Percentiles rank a stretch among this genome's conserved stretches.
Conservation (phyloP, 2,797 vertebrate species). For the Diceros bicornis region DNA sequence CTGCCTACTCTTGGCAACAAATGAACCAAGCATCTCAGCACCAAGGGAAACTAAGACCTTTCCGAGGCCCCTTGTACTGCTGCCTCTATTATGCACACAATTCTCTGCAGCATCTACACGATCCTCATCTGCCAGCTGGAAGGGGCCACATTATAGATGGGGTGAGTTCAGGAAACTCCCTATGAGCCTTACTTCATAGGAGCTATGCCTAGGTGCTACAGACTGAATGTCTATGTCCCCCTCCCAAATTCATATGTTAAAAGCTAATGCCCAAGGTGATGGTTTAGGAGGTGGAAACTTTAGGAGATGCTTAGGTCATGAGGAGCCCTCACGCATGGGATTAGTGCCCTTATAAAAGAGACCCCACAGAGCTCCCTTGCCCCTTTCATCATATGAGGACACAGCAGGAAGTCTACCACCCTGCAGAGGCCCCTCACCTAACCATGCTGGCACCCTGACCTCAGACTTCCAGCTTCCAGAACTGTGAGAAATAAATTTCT, state of each 20-base stretch:
- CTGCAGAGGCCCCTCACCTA: neutral
- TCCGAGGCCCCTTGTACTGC: neutral
- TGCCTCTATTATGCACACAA: neutral
- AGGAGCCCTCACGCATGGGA: neutral
- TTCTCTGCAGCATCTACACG: neutral
- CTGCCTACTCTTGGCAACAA: neutral
- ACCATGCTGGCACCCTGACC: accelerated
- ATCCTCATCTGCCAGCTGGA: neutral
- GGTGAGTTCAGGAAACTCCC: neutral
- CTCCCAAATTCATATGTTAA: accelerated
- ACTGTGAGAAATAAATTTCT: too few species aligned
- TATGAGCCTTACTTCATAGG: neutral
- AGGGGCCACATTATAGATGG: accelerated
- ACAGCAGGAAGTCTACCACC: neutral
- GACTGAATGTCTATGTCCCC: neutral
- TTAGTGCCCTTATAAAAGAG: neutral
- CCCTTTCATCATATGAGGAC: neutral
- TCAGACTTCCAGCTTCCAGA: neutral
- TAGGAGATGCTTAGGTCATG: neutral
- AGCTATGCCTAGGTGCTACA: too few species aligned
- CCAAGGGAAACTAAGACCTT: neutral
- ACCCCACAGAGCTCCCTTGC: neutral
- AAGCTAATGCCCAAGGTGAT: neutral
- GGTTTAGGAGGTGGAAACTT: neutral
- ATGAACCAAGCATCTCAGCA: neutral